Base-by-base conservation (phyloP, 2,888 invertebrate genomes). In the Hecatera dysodea region DNA sequence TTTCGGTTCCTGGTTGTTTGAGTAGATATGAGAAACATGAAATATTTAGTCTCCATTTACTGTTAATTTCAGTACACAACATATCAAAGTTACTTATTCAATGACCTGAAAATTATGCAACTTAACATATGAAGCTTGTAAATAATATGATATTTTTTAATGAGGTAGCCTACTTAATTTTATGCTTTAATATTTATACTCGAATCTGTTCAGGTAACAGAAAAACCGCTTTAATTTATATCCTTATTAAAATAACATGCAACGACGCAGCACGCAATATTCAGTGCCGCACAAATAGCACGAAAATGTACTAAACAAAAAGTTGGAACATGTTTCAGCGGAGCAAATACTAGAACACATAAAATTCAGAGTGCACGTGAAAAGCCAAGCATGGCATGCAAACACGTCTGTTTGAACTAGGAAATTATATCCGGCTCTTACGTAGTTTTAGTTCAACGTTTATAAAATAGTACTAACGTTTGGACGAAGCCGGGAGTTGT, bases 231-330 rank as follows among this genome's bases (percentile, higher is more conserved):
- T 62, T 42, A 52, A 50, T 79, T 59, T 59, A 44, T 36, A 42
- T 59, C 24, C 53, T 62, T 50, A 67, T 60, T 72, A 59, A 33
- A 78, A 67, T 61, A 67, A 57, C 60, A 64, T 74, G 67, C 67
- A 39, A 60, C 36, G 19, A 50, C 39, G n/a, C 36, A 57, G 39
- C 67, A 80, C 46, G 75, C 67, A 57, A 67, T 27, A 53, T 50
- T 24, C 59, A 44, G 36, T 44, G 63, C 78, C 44, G 27, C 19
- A 8, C 24, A 62, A 72, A 61, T 27, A 53, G 56, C 7, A 39
- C 17, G 24, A 46, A 60, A 61, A 42, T 42, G 50, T 33, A 19
- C 46, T 42, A n/a, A 63, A 62, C 60, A 65, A 78, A n/a, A 76
- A 62, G 39, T 67, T 60, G 19, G 27, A 42, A 39, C 46, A 36